These are phyloP conservation scores for Telmatherina bonti DNA, from an alignment of 2,797 vertebrate species.

Conservation along the genomic window DNA sequence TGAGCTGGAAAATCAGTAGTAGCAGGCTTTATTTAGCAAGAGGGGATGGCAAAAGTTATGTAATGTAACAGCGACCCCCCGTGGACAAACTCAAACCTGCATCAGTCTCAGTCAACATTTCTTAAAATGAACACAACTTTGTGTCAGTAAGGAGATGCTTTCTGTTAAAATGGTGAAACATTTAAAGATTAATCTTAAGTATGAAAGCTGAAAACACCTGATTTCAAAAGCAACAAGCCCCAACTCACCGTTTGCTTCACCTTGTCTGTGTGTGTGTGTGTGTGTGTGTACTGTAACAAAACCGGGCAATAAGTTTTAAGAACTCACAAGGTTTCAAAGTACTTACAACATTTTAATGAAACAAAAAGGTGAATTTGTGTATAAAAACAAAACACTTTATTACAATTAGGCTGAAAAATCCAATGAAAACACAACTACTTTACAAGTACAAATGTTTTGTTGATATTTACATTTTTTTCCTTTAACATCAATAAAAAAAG, in stretches of 20 bases:
- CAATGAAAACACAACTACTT: constrained; percentile 91
- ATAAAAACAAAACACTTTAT: constrained; percentile 97
- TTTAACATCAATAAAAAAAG: constrained; percentile 78
- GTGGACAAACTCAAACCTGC: constrained; percentile 31
- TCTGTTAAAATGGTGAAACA: no score
- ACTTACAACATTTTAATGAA: constrained; percentile 69
- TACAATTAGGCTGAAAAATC: constrained; percentile 91
- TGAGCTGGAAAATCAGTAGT: constrained; percentile 63
- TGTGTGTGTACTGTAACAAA: neutral
- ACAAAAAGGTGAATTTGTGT: constrained; percentile 74
- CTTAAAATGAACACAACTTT: no score
- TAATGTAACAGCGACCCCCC: constrained; percentile 55
- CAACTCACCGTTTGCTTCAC: no score
- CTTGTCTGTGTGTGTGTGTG: no score
- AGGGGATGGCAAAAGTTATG: neutral
- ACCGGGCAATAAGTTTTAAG: constrained; percentile 13
- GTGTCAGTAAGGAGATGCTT: no score
- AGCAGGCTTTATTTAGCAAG: constrained; percentile 6
- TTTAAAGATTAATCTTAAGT: no score
- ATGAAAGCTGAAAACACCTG: no score
- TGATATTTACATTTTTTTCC: constrained; percentile 87
- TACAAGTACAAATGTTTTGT: constrained; percentile 91
- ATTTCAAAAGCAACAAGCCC: no score
- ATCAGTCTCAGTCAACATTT: neutral
- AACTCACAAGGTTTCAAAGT: constrained; percentile 57